Evolutionary conservation across 1,140 invertebrate species (phyloP).

Genomic region (Aphidius ervi): DNA sequence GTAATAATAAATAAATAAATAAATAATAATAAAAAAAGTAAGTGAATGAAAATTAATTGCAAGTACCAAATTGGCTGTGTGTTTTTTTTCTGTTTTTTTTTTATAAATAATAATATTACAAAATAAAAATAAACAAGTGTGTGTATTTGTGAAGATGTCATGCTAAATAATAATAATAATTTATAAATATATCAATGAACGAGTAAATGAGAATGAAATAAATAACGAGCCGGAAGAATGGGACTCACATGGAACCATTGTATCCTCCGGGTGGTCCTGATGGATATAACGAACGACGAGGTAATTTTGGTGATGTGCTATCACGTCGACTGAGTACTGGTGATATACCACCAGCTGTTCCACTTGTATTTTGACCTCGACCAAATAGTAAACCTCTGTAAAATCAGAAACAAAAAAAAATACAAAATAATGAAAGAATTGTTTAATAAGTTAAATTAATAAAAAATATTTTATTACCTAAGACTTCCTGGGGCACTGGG

Average conservation of each 20-base stretch:
- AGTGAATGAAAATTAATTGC: no score
- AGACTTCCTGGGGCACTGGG: conserved; percentile 66
- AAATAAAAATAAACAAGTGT: neutral
- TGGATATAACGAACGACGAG: conserved; percentile 46
- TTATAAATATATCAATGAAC: conserved; percentile 33
- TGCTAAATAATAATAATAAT: neutral
- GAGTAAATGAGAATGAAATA: conserved; percentile 41
- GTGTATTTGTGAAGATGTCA: neutral
- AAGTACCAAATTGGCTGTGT: conserved; percentile 2
- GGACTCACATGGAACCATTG: conserved; percentile 51
- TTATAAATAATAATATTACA: neutral
- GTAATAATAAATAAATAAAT: no score
- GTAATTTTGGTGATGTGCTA: conserved; percentile 47
- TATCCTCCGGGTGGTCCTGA: conserved; percentile 30
- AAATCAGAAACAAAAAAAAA: conserved; percentile 19
- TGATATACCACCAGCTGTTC: conserved; percentile 38
- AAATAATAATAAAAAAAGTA: no score
- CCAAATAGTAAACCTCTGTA: conserved; percentile 48
- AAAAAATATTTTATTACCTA: conserved; percentile 48
- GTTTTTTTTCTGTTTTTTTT: conserved; percentile 2
- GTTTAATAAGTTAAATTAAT: conserved; percentile 1
- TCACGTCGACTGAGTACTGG: conserved; percentile 47
- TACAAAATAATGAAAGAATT: neutral
- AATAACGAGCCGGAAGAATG: conserved; percentile 43
- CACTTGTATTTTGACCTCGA: conserved; percentile 43